These are phyloP conservation scores for Semicossyphus pulcher DNA, from an alignment of 2,113 vertebrate genomes.

Conservation along the genomic window DNA sequence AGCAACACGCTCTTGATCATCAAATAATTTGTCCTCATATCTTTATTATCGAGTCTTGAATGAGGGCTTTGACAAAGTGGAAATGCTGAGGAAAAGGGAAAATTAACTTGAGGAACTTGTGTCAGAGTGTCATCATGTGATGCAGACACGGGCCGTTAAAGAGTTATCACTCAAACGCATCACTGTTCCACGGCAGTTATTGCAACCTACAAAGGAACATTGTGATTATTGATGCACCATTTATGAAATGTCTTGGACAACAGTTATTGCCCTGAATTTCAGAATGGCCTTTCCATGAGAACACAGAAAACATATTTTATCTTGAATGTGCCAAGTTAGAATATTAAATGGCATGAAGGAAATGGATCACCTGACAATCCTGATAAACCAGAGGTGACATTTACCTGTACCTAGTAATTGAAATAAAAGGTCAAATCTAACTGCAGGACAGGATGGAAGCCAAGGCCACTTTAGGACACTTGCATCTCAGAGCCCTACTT, in stretches of 20 bases:
- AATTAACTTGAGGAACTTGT: background rate
- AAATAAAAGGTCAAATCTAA: constrained; percentile 32
- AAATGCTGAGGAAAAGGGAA: background rate
- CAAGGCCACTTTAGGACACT: constrained; percentile 28
- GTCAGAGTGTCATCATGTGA: background rate
- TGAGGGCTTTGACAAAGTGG: background rate
- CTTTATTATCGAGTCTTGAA: background rate
- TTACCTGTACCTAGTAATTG: constrained; percentile 29
- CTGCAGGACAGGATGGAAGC: background rate
- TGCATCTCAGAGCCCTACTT: background rate
- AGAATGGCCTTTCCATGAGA: background rate
- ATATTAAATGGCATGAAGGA: background rate
- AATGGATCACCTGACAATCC: background rate
- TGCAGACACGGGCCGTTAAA: no score
- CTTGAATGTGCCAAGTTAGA: background rate
- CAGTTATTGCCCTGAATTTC: background rate
- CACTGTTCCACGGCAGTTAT: no score
- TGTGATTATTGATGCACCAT: background rate
- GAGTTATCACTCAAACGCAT: no score
- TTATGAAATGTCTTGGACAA: background rate
- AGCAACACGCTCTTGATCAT: background rate
- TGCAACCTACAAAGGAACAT: background rate
- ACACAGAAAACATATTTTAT: background rate
- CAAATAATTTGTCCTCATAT: background rate
- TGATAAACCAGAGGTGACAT: constrained; percentile 54